Evolutionary conservation across 1,140 invertebrate genomes (phyloP), one percentile per base, ranked within the genome.

Genomic region (Drosophila punjabiensis): DNA sequence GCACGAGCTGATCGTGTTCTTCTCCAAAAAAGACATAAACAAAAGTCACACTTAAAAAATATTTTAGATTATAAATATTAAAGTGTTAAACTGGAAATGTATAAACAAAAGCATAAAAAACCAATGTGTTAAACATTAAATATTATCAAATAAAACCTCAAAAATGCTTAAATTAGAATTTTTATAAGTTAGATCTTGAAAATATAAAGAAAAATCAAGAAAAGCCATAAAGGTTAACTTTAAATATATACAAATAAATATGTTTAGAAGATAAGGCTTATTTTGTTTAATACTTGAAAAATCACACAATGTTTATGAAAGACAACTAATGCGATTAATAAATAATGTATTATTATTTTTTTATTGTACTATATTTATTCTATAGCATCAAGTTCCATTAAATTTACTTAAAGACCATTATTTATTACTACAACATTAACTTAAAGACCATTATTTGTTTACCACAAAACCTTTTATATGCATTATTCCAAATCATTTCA

Each of bases 1-100:
- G 24, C 68, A 67, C 47, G 68, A 47, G 53, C 65, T 61, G 58
- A 20, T 62, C 33, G 75, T 75, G 24, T 41, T 45, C 37, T 76
- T 41, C 30, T n/a, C 18, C 30, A n/a, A 69, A 69, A 30, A 30
- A 6, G 24, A 9, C 14, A n/a, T 30, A 30, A 68, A 41, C 45
- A 32, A 20, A 47, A 24, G 14, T 4, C 14, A 35, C 16, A 5
- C 37, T 16, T 30, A 32, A 56, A 48, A 45, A 32, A 24, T 5
- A 32, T 24, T 47, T 5, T 2, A 13, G 13, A 53, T 18, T 28
- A 16, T 18, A 30, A 39, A 20, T 64, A 10, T 37, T 11, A 9
- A 67, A 63, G 59, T 32, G 37, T 30, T 4, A 52, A 6, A 32
- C 2, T 56, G n/a, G 1, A 18, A 32, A 48, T 35, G 18, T 41